Percentiles rank a stretch among this genome's conserved stretches.
These are phyloP conservation scores for Mamestra configurata DNA, from an alignment of 1,140 invertebrate species.

Conservation along the genomic window DNA sequence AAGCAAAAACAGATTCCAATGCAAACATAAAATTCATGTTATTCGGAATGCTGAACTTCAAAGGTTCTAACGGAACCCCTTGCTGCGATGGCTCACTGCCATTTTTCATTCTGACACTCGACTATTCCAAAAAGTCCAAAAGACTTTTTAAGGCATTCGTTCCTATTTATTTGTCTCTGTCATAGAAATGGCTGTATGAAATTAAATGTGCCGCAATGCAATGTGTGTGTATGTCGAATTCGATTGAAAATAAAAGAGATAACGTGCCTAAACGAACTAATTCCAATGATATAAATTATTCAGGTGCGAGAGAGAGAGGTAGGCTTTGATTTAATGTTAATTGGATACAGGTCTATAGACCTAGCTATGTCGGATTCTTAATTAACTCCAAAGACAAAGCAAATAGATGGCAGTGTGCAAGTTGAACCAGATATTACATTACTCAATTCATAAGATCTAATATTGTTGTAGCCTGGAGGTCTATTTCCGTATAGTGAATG, in stretches of 20 bases:
- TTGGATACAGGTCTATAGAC: background rate
- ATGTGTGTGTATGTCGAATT: no score
- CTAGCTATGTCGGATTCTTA: slow-evolving; percentile 11
- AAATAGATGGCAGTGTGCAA: slow-evolving; percentile 19
- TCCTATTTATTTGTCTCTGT: background rate
- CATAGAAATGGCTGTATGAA: background rate
- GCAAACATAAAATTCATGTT: slow-evolving; percentile 31
- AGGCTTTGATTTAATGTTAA: slow-evolving; percentile 7
- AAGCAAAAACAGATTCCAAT: slow-evolving; percentile 23
- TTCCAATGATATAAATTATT: slow-evolving; percentile 4
- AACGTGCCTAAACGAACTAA: background rate
- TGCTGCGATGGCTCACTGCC: slow-evolving; percentile 6
- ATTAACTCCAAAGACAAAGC: slow-evolving; percentile 29
- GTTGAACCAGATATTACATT: slow-evolving; percentile 18
- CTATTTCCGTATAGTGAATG: background rate
- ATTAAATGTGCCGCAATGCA: background rate
- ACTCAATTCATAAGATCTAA: slow-evolving; percentile 23
- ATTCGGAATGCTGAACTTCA: slow-evolving; percentile 10
- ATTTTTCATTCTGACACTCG: slow-evolving; percentile 19
- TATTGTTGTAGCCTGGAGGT: slow-evolving; percentile 3
- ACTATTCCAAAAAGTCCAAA: slow-evolving; percentile 7
- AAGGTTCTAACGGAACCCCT: slow-evolving; percentile 16
- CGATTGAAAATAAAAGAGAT: background rate
- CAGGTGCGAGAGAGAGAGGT: background rate
- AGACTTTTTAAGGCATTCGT: background rate